Evolutionary conservation across 2,113 vertebrate genomes (phyloP).

Genomic region (Stigmatopora argus): DNA sequence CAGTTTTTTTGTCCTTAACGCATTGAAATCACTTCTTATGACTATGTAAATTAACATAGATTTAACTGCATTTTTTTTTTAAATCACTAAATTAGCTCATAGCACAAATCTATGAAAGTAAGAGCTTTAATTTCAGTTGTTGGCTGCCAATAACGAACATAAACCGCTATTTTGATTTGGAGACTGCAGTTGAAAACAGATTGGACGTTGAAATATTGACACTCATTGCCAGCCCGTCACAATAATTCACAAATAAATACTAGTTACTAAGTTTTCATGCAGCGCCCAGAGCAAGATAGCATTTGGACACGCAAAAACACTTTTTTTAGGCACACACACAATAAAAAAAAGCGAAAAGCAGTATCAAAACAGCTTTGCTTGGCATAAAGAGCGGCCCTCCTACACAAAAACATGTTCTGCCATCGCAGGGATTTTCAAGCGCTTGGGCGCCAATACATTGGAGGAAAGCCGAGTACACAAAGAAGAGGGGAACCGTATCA

Average conservation of each 20-base stretch:
- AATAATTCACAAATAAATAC: not conserved
- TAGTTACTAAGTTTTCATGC: slow-evolving; percentile 20
- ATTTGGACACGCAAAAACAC: slow-evolving; percentile 57
- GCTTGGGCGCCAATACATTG: slow-evolving; percentile 55
- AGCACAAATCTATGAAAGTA: no score
- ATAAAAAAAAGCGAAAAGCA: slow-evolving; percentile 42
- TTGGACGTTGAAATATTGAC: no score
- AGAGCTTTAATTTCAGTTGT: no score
- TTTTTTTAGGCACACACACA: slow-evolving; percentile 37
- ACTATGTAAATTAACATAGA: no score
- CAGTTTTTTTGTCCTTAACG: no score
- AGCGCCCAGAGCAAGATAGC: slow-evolving; percentile 45
- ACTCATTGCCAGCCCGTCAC: no score
- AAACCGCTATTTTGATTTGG: no score
- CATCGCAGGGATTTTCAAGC: slow-evolving; percentile 59
- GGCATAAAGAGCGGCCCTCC: slow-evolving; percentile 70
- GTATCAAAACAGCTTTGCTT: slow-evolving; percentile 72
- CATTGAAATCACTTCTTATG: no score
- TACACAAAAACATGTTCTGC: slow-evolving; percentile 74
- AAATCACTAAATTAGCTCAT: no score
- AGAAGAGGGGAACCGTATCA: slow-evolving; percentile 15
- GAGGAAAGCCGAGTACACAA: slow-evolving; percentile 46
- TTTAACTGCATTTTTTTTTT: no score
- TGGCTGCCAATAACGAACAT: no score
- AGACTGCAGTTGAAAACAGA: no score